phyloP scores from a whole-genome alignment of 1,140 invertebrate species.

The Coelopa frigida region DNA sequence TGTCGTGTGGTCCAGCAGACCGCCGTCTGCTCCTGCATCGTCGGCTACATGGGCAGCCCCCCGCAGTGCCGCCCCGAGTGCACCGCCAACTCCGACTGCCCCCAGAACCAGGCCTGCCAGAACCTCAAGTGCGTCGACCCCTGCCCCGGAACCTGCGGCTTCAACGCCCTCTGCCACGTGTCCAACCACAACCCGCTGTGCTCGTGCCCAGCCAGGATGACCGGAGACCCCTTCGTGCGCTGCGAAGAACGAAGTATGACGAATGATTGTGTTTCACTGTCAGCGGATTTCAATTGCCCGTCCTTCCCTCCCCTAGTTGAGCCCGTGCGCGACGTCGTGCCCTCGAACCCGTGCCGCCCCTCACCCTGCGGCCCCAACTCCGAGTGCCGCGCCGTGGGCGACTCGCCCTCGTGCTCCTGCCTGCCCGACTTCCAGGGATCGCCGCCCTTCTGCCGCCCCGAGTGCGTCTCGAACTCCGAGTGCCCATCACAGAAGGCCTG shows the following conservation, averaged over 20 bases:
- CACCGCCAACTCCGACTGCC: conserved; percentile 66
- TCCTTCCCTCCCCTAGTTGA: conserved; percentile 51
- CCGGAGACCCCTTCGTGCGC: conserved; percentile 59
- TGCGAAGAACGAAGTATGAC: conserved; percentile 50
- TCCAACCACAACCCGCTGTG: conserved; percentile 57
- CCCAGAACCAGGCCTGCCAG: conserved; percentile 61
- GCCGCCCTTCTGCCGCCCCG: conserved; percentile 68
- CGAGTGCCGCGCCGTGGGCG: conserved; percentile 54
- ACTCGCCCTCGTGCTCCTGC: conserved; percentile 64
- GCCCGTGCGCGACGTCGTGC: conserved; percentile 31
- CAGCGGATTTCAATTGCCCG: conserved; percentile 41
- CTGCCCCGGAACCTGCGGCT: conserved; percentile 69
- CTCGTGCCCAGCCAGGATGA: conserved; percentile 52
- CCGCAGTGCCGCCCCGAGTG: conserved; percentile 70
- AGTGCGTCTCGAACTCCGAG: conserved; percentile 70
- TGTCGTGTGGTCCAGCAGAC: conserved; percentile 63
- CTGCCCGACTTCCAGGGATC: conserved; percentile 65
- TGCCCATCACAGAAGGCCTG: conserved; percentile 80
- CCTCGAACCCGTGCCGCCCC: conserved; percentile 55
- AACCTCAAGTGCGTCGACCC: conserved; percentile 73
- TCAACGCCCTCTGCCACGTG: conserved; percentile 54
- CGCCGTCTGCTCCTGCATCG: conserved; percentile 67
- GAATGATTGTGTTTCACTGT: conserved; percentile 50
- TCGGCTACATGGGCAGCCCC: conserved; percentile 62
- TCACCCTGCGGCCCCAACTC: conserved; percentile 72